These are phyloP conservation scores for Strigamia maritima DNA, from an alignment of 2,888 invertebrate species.

Conservation along the genomic window DNA sequence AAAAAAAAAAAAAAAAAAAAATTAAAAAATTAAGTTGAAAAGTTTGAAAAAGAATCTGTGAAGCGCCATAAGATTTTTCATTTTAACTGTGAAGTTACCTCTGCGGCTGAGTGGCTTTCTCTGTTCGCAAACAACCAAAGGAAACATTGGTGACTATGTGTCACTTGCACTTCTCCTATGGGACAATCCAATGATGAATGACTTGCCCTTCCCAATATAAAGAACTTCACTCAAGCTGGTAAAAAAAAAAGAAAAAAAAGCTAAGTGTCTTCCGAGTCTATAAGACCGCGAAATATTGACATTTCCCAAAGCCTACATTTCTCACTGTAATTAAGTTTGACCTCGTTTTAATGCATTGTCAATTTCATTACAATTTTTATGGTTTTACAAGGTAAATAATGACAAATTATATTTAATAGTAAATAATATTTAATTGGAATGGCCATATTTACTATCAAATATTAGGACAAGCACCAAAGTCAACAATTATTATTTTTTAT, in stretches of 20 bases:
- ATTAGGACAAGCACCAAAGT: too few relatives aligned
- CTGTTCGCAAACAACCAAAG: constrained; percentile 27
- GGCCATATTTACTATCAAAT: too few relatives aligned
- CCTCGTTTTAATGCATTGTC: background rate
- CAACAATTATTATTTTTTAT: too few relatives aligned
- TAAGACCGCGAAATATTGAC: constrained; percentile 16
- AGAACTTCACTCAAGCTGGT: background rate
- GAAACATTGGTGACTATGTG: constrained; percentile 17
- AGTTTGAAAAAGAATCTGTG: background rate
- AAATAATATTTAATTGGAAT: too few relatives aligned
- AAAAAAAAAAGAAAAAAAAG: background rate
- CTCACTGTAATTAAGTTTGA: background rate
- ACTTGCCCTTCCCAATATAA: constrained; percentile 18
- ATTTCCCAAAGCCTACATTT: background rate
- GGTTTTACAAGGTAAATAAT: background rate
- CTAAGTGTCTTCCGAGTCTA: background rate
- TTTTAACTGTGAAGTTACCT: constrained; percentile 8
- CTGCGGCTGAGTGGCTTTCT: constrained; percentile 12
- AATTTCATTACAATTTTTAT: background rate
- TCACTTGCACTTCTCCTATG: background rate
- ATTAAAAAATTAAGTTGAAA: background rate
- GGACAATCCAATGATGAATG: constrained; percentile 29
- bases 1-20: background rate
- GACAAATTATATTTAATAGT: too few relatives aligned
- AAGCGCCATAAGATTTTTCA: background rate